Percentiles rank a stretch among this genome's conserved stretches.
Conservation (phyloP, 2,888 invertebrate genomes). For the Stenotaenia linearis region DNA sequence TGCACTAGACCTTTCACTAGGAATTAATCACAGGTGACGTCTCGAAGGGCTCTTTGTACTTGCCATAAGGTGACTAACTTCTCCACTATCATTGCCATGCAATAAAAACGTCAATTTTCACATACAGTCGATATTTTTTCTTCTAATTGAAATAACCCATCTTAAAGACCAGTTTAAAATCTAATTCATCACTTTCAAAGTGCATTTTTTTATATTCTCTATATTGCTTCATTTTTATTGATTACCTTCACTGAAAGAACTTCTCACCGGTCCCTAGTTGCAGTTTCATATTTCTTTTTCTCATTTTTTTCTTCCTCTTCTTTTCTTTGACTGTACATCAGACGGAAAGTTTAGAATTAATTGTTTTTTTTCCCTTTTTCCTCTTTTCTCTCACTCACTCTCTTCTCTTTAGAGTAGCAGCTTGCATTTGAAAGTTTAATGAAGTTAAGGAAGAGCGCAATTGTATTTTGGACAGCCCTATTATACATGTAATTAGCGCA, state of each 20-base stretch:
- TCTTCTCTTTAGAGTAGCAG: neutral
- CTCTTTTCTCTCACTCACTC: neutral
- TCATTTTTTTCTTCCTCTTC: neutral
- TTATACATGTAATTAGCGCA: conserved; percentile 3
- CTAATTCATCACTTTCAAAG: conserved; percentile 3
- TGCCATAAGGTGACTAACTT: conserved; percentile 7
- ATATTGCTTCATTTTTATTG: conserved; percentile 4
- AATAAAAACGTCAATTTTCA: conserved; percentile 15
- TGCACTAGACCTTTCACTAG: conserved; percentile 15
- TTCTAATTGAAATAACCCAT: neutral
- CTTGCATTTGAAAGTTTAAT: conserved; percentile 11
- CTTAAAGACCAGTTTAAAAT: conserved; percentile 11
- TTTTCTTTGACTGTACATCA: neutral
- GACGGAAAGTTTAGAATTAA: neutral
- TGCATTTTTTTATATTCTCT: neutral
- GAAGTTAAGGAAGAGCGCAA: conserved; percentile 10
- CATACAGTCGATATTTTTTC: neutral
- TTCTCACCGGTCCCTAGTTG: neutral
- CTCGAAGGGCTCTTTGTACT: conserved; percentile 14
- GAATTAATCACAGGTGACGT: conserved; percentile 19
- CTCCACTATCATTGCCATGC: conserved; percentile 11
- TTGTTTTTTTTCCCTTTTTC: neutral
- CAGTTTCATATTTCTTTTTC: neutral
- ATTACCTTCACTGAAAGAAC: neutral
- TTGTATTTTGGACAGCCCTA: neutral